Evolutionary conservation across 2,113 vertebrate genomes (phyloP).

Genomic region (Tilapia sparmanii): DNA sequence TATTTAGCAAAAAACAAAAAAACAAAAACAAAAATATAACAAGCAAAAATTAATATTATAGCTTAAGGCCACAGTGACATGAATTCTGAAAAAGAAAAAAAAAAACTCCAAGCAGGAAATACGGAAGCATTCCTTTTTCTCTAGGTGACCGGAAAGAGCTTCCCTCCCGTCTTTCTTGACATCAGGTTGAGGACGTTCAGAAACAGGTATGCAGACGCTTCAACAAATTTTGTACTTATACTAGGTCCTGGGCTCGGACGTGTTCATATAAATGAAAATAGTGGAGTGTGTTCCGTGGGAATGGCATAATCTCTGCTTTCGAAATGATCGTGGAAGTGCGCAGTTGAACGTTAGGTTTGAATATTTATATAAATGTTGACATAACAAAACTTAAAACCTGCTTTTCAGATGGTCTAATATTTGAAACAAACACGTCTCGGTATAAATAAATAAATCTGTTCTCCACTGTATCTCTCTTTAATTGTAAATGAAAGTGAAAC

Average conservation of each 20-base stretch:
- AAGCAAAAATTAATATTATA: not conserved
- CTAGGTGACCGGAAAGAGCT: fast-evolving
- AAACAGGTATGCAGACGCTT: not conserved
- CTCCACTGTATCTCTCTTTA: fast-evolving
- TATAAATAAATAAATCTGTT: not conserved
- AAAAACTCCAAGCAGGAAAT: not conserved
- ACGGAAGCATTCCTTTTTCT: not conserved
- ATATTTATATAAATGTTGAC: not conserved
- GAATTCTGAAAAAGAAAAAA: not conserved
- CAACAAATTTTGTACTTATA: not conserved
- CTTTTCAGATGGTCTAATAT: not conserved
- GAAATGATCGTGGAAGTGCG: not conserved
- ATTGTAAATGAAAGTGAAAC: not conserved
- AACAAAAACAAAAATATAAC: too few species aligned
- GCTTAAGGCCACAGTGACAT: fast-evolving
- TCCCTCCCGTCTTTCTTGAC: too few species aligned
- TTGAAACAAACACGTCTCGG: not conserved
- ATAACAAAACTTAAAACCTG: fast-evolving
- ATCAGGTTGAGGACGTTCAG: not conserved
- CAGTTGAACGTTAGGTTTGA: not conserved
- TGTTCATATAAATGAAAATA: fast-evolving
- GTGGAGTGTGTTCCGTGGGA: not conserved
- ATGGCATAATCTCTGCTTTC: fast-evolving
- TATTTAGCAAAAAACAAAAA: not conserved
- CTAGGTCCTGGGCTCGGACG: not conserved